Percentiles rank a stretch among this genome's conserved stretches.
Conservation (phyloP, 2,113 vertebrate species). For the Caranx ignobilis region DNA sequence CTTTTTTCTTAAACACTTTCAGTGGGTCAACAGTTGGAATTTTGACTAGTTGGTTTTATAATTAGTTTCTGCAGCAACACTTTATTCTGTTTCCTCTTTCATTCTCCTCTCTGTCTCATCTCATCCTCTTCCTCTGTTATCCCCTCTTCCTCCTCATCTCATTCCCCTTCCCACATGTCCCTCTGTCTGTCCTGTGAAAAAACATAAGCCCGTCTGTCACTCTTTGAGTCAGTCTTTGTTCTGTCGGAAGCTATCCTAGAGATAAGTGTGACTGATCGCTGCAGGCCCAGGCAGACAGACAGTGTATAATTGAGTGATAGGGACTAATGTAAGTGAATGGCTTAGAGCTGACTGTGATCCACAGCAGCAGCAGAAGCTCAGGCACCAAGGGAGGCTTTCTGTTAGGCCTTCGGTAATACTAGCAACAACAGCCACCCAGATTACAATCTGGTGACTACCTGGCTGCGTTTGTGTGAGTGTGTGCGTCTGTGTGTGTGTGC, state of each 20-base stretch:
- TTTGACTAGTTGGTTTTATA: not conserved
- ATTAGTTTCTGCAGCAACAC: not conserved
- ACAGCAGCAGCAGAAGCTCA: conserved; percentile 46
- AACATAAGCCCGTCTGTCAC: conserved; percentile 27
- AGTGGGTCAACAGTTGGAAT: not conserved
- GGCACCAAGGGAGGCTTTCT: conserved; percentile 52
- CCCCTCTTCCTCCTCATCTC: not conserved
- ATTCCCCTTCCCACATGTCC: not conserved
- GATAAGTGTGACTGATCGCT: conserved; percentile 72
- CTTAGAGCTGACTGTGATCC: conserved; percentile 52
- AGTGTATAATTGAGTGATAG: conserved; percentile 72
- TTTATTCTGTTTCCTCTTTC: not conserved
- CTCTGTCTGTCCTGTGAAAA: conserved; percentile 10
- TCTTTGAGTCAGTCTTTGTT: conserved; percentile 64
- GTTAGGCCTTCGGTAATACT: conserved; percentile 59
- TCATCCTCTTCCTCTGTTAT: not conserved
- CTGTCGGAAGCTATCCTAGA: conserved; percentile 65
- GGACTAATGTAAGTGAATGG: conserved; percentile 69
- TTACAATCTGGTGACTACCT: conserved; percentile 63
- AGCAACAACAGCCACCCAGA: conserved; percentile 62
- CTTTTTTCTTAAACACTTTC: conserved; percentile 4
- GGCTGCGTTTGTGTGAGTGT: conserved; percentile 19
- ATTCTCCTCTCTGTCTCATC: not conserved
- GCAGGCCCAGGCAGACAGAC: conserved; percentile 61
- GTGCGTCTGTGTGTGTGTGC: conserved; percentile 10